Evolutionary conservation across 2,888 invertebrate genomes (phyloP).

Genomic region (Eristalis tenax): DNA sequence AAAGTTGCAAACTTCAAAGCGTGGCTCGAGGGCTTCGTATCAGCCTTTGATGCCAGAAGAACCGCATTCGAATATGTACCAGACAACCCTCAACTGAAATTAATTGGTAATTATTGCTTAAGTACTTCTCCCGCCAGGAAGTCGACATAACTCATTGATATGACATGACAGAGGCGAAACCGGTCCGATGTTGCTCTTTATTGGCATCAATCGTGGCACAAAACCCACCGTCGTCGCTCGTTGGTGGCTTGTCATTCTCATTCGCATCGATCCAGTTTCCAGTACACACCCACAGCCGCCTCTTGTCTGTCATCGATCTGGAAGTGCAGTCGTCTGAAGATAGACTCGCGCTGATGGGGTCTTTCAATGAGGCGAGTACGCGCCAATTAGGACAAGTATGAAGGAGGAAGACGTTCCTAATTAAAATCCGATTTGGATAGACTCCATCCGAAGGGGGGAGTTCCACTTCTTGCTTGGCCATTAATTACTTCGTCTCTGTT

Average conservation of each 20-base stretch:
- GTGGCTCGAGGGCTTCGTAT: constrained; percentile 32
- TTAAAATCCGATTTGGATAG: constrained; percentile 66
- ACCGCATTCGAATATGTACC: neutral
- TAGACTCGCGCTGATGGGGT: neutral
- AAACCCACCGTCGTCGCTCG: constrained; percentile 38
- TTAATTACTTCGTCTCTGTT: constrained; percentile 53
- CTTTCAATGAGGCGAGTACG: constrained; percentile 40
- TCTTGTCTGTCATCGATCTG: neutral
- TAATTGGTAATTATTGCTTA: constrained; percentile 62
- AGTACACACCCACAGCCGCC: constrained; percentile 50
- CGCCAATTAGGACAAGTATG: constrained; percentile 43
- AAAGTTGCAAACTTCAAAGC: constrained; percentile 50
- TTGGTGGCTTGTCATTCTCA: constrained; percentile 51
- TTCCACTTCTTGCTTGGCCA: constrained; percentile 59
- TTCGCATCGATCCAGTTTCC: constrained; percentile 57
- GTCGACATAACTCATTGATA: constrained; percentile 56
- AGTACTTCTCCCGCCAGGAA: constrained; percentile 64
- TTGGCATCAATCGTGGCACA: constrained; percentile 62
- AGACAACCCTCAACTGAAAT: constrained; percentile 52
- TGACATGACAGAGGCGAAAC: constrained; percentile 16
- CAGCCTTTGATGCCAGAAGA: constrained; percentile 9
- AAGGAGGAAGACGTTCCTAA: constrained; percentile 44
- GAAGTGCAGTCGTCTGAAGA: constrained; percentile 8
- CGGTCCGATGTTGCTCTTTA: constrained; percentile 37
- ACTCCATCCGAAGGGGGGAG: constrained; percentile 58